Evolutionary conservation across 2,113 vertebrate species (phyloP), one percentile per base, ranked within the genome.

Genomic region (Electrona antarctica): DNA sequence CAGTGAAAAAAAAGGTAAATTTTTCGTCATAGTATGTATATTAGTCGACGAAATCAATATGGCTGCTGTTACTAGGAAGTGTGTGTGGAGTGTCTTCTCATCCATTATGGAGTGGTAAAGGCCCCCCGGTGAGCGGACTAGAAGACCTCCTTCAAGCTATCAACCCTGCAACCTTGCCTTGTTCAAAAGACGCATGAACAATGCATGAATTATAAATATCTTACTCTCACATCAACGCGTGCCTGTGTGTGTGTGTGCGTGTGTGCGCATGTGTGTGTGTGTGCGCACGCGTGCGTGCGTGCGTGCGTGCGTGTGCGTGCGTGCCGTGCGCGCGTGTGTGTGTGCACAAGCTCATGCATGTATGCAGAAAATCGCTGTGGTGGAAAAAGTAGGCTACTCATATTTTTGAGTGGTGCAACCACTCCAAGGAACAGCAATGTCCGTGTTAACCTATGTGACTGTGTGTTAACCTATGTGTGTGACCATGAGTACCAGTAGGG

Each of bases 161-260:
- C 33, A 41, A 41, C 33, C 33, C 33, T 41, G 33, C 33, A 41
- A 41, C 33, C n/a, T 65, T 46, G 64, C 69, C 67, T 81, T 64
- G 82, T 87, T 83, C 83, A 87, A 82, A 89, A 79, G 79, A 87
- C 60, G 76, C 83, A 75, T 75, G 81, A 89, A 85, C 86, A 83
- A 64, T 13, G 71, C 68, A 88, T 89, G 78, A 87, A 92, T 89
- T 87, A 90, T 89, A 62, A 83, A 89, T 84, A 56, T 33, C 59
- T 15, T 61, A 60, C 41, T 68, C 51, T 57, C 45, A 66, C 67
- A 60, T 76, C 64, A 71, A 74, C 67, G 51, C 51, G 29, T 69
- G 28, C 80, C 67, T 74, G 56, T 76, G 63, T 33, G 62, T 71
- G 71, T 52, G 55, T 71, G 59, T 74, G 77, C 69, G 78, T 69